Base-by-base conservation (phyloP, 1,140 invertebrate genomes). In the Dolichoris vasculosae region DNA sequence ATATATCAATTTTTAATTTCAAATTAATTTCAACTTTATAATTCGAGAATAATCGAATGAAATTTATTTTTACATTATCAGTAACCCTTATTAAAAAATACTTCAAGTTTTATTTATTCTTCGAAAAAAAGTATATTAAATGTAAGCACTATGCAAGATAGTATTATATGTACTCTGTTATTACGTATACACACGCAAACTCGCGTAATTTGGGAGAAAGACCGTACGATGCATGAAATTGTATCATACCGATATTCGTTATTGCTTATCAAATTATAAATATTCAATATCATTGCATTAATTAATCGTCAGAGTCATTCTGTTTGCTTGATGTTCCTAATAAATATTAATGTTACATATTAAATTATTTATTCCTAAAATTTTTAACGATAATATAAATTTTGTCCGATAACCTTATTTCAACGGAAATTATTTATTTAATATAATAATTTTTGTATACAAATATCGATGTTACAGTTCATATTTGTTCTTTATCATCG, bases 271-370 rank as follows among this genome's bases (percentile, higher is more conserved):
- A 79, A 55, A 79, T 79, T 48, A 79, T 63, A 32, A 64, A 79
- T 79, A 64, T 43, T 69, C 20, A 35, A 51, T 35, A 40, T 73
- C 81, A 59, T 30, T 48, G 55, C 17, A 64, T 17, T 69, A 30
- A 83, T 38, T 76, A 15, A 48, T 64, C 23, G 15, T 64, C n/a
- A 83, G 46, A 76, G 2, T 46, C 26, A 38, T 76, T 26, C 9
- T 83, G 51, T 63, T 63, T 59, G 71, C 59, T 76, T 75, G 30
- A 38, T 83, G 69, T 83, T 73, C 43, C 32, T 43, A 82, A 40
- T 82, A 73, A 81, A 43, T 71, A 71, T 69, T 3, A 38, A 35
- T 40, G 15, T 69, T 69, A 69, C 15, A 38, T 15, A 17, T 69
- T 69, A 30, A 69, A 35, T 20, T 2, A 1, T 69, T 1, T 69